phyloP scores from a whole-genome alignment of 1,140 invertebrate genomes.

The Temnothorax nylanderi region DNA sequence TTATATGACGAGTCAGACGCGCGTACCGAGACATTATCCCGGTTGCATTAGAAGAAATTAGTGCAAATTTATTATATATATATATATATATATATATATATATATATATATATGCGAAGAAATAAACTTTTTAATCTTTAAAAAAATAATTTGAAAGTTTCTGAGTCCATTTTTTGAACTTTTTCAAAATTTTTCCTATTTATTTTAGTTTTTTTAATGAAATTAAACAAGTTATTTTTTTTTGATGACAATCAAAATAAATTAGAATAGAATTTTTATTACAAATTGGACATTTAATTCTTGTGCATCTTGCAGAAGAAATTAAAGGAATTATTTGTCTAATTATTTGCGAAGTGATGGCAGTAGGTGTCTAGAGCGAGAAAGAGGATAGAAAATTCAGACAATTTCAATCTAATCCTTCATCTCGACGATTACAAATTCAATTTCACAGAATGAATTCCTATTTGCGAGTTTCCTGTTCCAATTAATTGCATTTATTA shows the following conservation, averaged over 20 bases:
- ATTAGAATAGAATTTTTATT: not conserved
- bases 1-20: not conserved
- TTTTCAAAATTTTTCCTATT: not conserved
- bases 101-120: not conserved
- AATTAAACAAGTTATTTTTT: not conserved
- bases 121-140: not conserved
- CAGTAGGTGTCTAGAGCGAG: constrained; percentile 8
- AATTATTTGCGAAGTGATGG: not conserved
- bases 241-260: not conserved
- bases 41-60: not conserved
- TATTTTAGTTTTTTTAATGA: not conserved
- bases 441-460: constrained; percentile 37
- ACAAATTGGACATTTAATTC: not conserved
- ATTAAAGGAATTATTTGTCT: not conserved
- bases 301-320: not conserved
- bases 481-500: constrained; percentile 40
- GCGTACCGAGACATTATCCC: not conserved
- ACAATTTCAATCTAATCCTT: constrained; percentile 32
- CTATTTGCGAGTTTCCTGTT: constrained; percentile 26
- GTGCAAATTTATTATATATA: not conserved
- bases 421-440: constrained; percentile 40
- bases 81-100: too few species aligned
- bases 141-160: constrained; percentile 5
- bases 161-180: not conserved
- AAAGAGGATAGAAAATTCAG: constrained; percentile 6